Conservation (phyloP, 2,888 invertebrate species). For the Aproaerema taeniolella region DNA sequence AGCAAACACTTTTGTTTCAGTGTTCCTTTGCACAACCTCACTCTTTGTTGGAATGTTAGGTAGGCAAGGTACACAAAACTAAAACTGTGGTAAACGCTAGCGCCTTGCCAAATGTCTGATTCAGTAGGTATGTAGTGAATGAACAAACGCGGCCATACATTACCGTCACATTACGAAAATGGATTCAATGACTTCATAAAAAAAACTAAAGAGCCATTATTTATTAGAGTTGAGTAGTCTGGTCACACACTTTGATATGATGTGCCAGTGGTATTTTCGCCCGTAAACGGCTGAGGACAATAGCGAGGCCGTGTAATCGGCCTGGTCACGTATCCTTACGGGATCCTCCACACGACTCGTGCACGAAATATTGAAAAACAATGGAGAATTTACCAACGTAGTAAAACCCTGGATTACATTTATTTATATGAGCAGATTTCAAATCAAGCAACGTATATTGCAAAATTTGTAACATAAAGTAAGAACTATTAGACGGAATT, state of each 20-base stretch:
- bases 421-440: conserved; percentile 8
- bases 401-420: conserved; percentile 4
- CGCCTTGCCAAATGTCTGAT: conserved; percentile 13
- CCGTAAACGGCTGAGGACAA: conserved; percentile 37
- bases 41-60: conserved; percentile 3
- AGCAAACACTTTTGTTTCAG: conserved; percentile 2
- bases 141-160: conserved; percentile 39
- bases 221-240: conserved; percentile 36
- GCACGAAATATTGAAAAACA: conserved; percentile 29
- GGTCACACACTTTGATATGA: conserved; percentile 41
- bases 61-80: neutral
- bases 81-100: conserved; percentile 7
- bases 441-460: neutral
- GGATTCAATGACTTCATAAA: conserved; percentile 40
- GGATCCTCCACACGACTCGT: conserved; percentile 31
- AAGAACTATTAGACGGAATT: neutral
- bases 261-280: conserved; percentile 31
- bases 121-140: conserved; percentile 34
- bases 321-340: conserved; percentile 38
- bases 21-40: neutral
- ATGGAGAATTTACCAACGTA: conserved; percentile 7
- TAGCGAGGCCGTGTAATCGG: conserved; percentile 29
- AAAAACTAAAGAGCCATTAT: conserved; percentile 28
- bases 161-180: conserved; percentile 44
- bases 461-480: too few relatives aligned